Evolutionary conservation across 2,888 invertebrate genomes (phyloP).

Genomic region (Glyphotaelius pellucidus): DNA sequence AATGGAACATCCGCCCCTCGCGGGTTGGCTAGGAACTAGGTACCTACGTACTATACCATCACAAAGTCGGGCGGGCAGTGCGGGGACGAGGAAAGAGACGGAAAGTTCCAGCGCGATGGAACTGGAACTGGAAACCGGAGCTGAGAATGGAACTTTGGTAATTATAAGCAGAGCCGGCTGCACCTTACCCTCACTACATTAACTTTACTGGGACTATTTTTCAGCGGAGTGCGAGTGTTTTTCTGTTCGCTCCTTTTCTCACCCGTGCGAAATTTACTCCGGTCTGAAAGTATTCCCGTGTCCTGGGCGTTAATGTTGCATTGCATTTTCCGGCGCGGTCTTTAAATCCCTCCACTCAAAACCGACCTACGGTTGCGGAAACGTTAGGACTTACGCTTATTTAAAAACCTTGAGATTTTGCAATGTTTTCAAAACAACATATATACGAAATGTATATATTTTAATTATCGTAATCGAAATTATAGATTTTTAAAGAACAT

Average conservation of each 20-base stretch:
- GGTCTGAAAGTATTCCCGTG: constrained; percentile 62
- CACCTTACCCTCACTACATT: constrained; percentile 49
- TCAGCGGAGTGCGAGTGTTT: constrained; percentile 45
- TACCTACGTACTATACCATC: too few species aligned
- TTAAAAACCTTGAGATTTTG: too few species aligned
- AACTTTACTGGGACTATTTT: constrained; percentile 51
- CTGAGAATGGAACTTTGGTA: constrained; percentile 53
- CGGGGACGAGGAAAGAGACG: constrained; percentile 41
- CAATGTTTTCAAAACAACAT: too few species aligned
- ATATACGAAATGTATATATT: too few species aligned
- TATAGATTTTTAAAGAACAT: too few species aligned
- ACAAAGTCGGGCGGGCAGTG: constrained; percentile 18
- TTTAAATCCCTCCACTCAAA: neutral
- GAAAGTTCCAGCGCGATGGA: constrained; percentile 37
- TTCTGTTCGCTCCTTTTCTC: constrained; percentile 47
- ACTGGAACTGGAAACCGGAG: neutral
- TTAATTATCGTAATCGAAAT: too few species aligned
- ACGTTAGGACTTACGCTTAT: neutral
- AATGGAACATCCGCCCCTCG: neutral
- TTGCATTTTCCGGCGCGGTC: constrained; percentile 52
- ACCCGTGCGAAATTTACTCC: constrained; percentile 35
- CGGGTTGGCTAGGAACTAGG: neutral
- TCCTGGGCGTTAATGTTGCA: constrained; percentile 59
- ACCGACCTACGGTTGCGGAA: neutral
- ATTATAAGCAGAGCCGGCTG: constrained; percentile 57